A percentile compares a stretch with the other conserved stretches of the same genome.
phyloP scores from a whole-genome alignment of 2,888 invertebrate species.

The Nemoura dubitans region DNA sequence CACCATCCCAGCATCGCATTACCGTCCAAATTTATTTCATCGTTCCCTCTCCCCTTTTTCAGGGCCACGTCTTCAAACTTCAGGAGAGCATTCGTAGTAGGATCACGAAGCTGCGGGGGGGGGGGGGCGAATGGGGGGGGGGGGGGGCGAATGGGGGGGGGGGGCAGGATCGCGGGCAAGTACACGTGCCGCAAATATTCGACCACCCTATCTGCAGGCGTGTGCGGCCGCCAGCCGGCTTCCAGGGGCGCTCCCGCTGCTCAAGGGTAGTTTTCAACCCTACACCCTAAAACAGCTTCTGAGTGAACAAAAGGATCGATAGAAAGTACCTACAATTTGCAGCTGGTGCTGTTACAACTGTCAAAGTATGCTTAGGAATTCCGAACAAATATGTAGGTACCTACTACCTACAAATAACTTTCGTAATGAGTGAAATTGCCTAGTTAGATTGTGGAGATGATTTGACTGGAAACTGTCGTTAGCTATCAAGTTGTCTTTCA shows the following conservation, averaged over 20 bases:
- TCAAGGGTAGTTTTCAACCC: conserved; percentile 7
- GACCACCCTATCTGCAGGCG: too few relatives aligned
- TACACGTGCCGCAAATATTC: not conserved
- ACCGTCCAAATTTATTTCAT: not conserved
- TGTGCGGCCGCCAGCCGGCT: not conserved
- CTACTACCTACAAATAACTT: too few relatives aligned
- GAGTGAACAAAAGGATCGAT: not conserved
- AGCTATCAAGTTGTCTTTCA: not conserved
- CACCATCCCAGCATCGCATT: not conserved
- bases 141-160: too few relatives aligned
- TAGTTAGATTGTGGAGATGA: not conserved
- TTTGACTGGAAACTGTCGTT: not conserved
- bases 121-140: not conserved
- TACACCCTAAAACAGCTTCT: not conserved
- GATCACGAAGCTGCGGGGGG: not conserved
- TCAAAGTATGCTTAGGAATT: not conserved
- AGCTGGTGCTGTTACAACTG: not conserved
- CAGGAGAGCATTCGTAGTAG: not conserved
- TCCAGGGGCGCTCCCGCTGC: not conserved
- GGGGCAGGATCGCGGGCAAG: not conserved
- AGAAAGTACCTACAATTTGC: not conserved
- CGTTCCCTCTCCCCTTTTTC: not conserved
- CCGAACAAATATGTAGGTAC: not conserved
- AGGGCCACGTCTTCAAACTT: not conserved
- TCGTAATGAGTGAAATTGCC: not conserved